Evolutionary conservation across 2,113 vertebrate species (phyloP).

Genomic region (Malaclemys terrapin): DNA sequence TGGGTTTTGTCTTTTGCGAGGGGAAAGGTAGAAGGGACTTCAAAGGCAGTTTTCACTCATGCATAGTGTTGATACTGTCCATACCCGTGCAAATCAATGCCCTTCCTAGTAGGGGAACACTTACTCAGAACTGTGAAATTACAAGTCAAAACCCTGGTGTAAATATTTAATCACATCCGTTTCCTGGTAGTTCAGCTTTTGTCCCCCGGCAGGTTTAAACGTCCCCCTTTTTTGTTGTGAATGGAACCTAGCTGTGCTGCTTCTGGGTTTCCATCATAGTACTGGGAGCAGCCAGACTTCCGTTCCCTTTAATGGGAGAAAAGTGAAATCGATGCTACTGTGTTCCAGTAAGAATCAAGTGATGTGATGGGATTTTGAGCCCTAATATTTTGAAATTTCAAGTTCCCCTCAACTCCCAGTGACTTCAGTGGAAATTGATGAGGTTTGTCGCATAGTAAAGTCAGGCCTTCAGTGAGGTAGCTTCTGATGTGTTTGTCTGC

Average conservation of each 20-base stretch:
- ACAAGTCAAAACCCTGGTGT: not conserved
- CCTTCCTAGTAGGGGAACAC: not conserved
- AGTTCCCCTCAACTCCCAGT: not conserved
- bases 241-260: conserved; percentile 6
- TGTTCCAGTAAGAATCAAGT: not conserved
- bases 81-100: not conserved
- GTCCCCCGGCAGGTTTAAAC: not conserved
- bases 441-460: not conserved
- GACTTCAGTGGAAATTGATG: not conserved
- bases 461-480: not conserved
- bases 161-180: not conserved
- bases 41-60: not conserved
- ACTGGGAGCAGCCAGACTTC: not conserved
- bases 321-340: rapidly evolving
- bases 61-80: not conserved
- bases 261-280: not conserved
- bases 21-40: not conserved
- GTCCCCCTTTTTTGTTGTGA: not conserved
- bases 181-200: conserved; percentile 35
- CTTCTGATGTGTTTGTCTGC: not conserved
- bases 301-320: not conserved
- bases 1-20: not conserved
- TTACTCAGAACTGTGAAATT: not conserved
- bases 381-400: not conserved
- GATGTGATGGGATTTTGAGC: rapidly evolving